Evolutionary conservation across 92 coral and sea anemone species (phyloP), one percentile per base, ranked within the genome.

Genomic region (Isaurus tuberculatus): DNA sequence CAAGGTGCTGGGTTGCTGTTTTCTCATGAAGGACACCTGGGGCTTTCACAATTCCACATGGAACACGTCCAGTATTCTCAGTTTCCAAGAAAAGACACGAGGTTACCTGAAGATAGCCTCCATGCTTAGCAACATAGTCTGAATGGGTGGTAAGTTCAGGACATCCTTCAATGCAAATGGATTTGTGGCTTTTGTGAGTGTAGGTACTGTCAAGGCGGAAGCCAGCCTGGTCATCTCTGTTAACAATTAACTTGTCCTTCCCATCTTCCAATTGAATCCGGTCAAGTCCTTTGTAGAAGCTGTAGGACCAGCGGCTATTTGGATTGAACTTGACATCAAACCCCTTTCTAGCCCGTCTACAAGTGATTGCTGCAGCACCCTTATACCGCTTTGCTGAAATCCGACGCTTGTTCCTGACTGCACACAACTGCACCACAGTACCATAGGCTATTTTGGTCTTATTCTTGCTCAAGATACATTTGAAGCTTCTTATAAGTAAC

Each of bases 211-310:
- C 87, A 15, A 87, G 74, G 8, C 83, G 71, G 36, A 87, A 87
- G 34, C 84, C 90, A 70, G 90, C 87, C 33, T 87, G 74, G 70
- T 84, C 72, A 19, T 60, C 87, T 40, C 74, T 13, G 22, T 84
- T 84, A 0, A 84, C 25, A 16, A 73, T 72, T 11, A 87, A 14
- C 73, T 85, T 85, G 61, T 74, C 78, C 30, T 23, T 43, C 0
- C 78, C 83, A 66, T 85, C 86, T 80, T 55, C 37, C 16, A 83
- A 37, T 74, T 63, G 88, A 28, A 75, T 74, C 49, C 17, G 29
- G 33, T 88, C 88, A 49, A 88, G 88, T 3, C 88, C 91, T 17
- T 83, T 83, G 75, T 88, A 74, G 22, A 88, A 73, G 28, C 61
- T 13, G 64, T 83, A 61, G 33, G 88, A 75, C 84, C 88, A 73